Conservation (phyloP, 2,797 vertebrate genomes). For the Microcaecilia unicolor region DNA sequence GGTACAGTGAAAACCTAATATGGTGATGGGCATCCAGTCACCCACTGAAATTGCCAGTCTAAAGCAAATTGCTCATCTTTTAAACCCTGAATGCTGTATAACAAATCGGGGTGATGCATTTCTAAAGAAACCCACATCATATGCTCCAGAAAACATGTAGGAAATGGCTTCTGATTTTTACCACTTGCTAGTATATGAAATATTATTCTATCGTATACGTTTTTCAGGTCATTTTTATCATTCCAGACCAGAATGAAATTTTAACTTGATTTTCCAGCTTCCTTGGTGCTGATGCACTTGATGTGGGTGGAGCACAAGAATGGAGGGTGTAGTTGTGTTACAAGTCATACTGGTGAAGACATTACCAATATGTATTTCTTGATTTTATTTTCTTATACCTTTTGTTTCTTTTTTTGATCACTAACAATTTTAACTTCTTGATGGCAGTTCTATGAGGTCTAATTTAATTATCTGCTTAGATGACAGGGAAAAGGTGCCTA, state of each 20-base stretch:
- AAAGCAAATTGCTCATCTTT: constrained; percentile 41
- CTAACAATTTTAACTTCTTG: too few species aligned
- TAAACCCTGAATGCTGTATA: constrained; percentile 40
- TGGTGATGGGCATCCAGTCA: constrained; percentile 27
- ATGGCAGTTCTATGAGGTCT: too few species aligned
- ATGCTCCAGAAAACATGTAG: constrained; percentile 9
- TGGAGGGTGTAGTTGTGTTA: too few species aligned
- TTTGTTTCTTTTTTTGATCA: too few species aligned
- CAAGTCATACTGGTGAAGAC: too few species aligned
- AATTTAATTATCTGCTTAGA: too few species aligned
- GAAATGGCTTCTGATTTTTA: constrained; percentile 41
- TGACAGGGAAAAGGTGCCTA: too few species aligned
- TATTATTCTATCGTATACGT: constrained; percentile 58
- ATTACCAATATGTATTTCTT: too few species aligned
- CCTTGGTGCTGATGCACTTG: constrained; percentile 44
- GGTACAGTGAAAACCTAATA: constrained; percentile 28
- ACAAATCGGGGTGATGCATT: constrained; percentile 37
- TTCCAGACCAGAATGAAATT: constrained; percentile 49
- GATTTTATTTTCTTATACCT: too few species aligned
- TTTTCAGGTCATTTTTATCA: constrained; percentile 60
- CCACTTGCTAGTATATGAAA: constrained; percentile 56
- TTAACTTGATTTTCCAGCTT: constrained; percentile 60
- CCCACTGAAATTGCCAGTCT: constrained; percentile 30
- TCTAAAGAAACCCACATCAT: constrained; percentile 19
- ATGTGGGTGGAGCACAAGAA: constrained; percentile 16